Conservation (phyloP, 2,113 vertebrate genomes). For the Apus apus region DNA sequence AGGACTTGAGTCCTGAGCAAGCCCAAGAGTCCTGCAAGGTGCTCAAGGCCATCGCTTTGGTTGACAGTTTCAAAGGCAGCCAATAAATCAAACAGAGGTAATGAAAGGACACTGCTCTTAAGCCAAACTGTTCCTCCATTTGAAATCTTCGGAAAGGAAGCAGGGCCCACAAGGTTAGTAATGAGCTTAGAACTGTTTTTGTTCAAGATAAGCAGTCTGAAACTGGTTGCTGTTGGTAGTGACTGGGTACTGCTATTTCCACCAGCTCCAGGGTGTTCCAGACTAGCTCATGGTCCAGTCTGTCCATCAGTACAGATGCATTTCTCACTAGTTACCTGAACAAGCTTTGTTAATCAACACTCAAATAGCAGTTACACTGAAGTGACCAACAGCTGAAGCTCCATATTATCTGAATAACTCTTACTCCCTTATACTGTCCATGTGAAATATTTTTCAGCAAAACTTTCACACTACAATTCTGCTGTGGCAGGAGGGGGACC, state of each 20-base stretch:
- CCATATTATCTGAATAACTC: not conserved
- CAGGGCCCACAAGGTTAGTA: not conserved
- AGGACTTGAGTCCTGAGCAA: not conserved
- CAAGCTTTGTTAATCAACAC: not conserved
- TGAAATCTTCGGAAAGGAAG: slow-evolving; percentile 14
- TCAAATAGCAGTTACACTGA: not conserved
- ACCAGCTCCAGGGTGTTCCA: not conserved
- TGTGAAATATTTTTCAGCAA: not conserved
- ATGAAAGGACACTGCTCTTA: slow-evolving; percentile 4
- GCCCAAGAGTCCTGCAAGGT: not conserved
- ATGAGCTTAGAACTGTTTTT: not conserved
- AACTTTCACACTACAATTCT: not conserved
- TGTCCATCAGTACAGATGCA: not conserved
- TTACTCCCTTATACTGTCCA: not conserved
- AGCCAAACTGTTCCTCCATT: not conserved
- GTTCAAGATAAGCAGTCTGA: not conserved
- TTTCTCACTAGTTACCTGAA: not conserved
- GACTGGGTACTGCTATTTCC: not conserved
- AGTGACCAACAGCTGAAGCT: not conserved
- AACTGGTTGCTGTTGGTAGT: not conserved
- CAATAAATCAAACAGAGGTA: slow-evolving; percentile 1
- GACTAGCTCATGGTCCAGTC: not conserved
- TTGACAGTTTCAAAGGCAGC: slow-evolving; percentile 10
- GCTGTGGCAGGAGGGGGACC: not conserved
- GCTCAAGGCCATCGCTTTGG: not conserved